Base-by-base conservation (phyloP, 2,113 vertebrate species). In the Ciconia stormi region DNA sequence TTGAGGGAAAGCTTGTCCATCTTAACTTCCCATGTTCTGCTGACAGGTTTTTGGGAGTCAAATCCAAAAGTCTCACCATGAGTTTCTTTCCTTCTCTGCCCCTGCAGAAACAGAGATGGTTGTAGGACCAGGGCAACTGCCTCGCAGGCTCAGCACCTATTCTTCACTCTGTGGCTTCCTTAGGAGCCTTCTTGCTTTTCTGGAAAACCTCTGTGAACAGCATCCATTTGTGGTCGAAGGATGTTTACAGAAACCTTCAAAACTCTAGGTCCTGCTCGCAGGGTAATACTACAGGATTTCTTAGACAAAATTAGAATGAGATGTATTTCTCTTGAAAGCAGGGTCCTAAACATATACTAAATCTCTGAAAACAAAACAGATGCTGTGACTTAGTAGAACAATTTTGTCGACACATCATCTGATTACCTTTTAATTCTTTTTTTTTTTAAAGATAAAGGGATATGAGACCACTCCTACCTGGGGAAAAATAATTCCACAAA, bases 71-170 rank as follows among this genome's bases (percentile, higher is more conserved):
- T 55, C 65, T 63, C 1, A 7, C 22, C 5, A 10, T 25, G 7
- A 44, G 6, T 27, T 82, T 86, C 42, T 4, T 82, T 67, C 52
- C 84, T 76, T 44, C 49, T 63, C 12, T 21, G 6, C 4, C 20
- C 11, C 25, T 20, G 9, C 8, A 90, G 25, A 73, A 59, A 42
- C 36, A 66, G 22, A 6, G 55, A 46, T 32, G 6, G 19, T 5
- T 52, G 46, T 13, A 52, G 55, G 36, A 86, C 30, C 0, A 1
- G 34, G 1, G 0, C 0, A 86, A 58, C 34, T 27, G 15, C 16
- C n/a, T 53, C 0, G 0, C 38, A 44, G 55, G 26, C 16, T 72
- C n/a, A 77, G 16, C 50, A 76, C 22, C 59, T 59, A 3, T 30
- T 77, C 17, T 40, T 77, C 19, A 29, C 10, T 59, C 42, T 4